Percentiles rank a stretch among this genome's conserved stretches.
phyloP scores from a whole-genome alignment of 2,888 invertebrate genomes.

The Polydesmus complanatus region DNA sequence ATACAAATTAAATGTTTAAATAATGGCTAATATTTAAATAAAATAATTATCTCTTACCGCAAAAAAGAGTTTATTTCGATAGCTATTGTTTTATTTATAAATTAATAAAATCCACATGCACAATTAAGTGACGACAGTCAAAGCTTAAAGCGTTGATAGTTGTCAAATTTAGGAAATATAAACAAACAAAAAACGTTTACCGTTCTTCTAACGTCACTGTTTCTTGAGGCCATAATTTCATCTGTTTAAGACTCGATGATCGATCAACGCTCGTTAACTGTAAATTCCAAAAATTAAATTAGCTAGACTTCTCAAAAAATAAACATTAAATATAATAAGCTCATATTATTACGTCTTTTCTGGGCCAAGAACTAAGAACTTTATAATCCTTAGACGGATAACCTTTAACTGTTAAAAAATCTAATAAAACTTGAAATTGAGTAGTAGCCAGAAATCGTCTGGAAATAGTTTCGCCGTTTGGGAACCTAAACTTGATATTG shows the following conservation, averaged over 20 bases:
- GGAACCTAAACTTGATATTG: slow-evolving; percentile 57
- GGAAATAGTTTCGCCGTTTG: slow-evolving; percentile 59
- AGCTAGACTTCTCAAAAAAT: slow-evolving; percentile 2
- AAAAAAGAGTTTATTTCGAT: no score
- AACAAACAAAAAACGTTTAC: slow-evolving; percentile 49
- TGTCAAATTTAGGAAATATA: not conserved
- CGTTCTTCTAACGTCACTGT: slow-evolving; percentile 87
- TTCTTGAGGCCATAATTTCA: slow-evolving; percentile 85
- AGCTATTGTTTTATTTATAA: no score
- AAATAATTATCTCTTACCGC: no score
- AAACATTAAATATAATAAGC: not conserved
- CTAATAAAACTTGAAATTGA: slow-evolving; percentile 54
- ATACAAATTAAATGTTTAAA: no score
- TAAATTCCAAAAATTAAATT: slow-evolving; percentile 15
- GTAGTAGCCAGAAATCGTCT: slow-evolving; percentile 55
- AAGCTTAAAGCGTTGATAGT: not conserved
- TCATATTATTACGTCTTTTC: slow-evolving; percentile 69
- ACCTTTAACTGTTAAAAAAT: slow-evolving; percentile 77
- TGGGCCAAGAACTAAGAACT: slow-evolving; percentile 84
- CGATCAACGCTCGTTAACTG: slow-evolving; percentile 65
- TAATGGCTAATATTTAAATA: no score
- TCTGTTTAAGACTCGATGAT: slow-evolving; percentile 57
- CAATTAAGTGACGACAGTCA: not conserved
- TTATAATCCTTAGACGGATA: slow-evolving; percentile 77
- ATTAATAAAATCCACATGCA: not conserved